A percentile compares a stretch with the other conserved stretches of the same genome.
phyloP scores from a whole-genome alignment of 2,888 invertebrate genomes.

The Corythucha ciliata region DNA sequence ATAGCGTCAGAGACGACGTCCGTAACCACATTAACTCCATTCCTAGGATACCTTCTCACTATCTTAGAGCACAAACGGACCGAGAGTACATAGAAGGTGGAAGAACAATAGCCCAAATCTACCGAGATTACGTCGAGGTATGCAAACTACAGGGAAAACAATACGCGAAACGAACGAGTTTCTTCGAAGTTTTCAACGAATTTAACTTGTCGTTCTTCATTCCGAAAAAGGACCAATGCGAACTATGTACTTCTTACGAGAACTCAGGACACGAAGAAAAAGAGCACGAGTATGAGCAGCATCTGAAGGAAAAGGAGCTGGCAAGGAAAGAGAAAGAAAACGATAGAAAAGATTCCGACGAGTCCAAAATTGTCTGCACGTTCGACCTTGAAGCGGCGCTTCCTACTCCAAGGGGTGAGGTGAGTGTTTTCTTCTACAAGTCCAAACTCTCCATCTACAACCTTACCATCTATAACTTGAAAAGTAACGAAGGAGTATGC shows the following conservation, averaged over 20 bases:
- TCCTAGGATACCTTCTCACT: constrained; percentile 23
- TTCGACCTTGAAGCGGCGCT: constrained; percentile 11
- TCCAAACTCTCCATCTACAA: constrained; percentile 8
- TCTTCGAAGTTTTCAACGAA: constrained; percentile 15
- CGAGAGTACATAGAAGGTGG: constrained; percentile 12
- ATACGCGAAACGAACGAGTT: neutral
- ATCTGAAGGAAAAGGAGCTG: no score
- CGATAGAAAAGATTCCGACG: no score
- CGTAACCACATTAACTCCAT: constrained; percentile 15
- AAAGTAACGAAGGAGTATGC: constrained; percentile 18
- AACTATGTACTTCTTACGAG: constrained; percentile 3
- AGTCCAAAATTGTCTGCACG: constrained; percentile 8
- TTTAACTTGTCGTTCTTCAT: constrained; percentile 10
- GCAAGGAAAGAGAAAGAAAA: no score
- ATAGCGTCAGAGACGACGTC: neutral
- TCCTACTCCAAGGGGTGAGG: constrained; percentile 2
- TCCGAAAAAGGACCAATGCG: constrained; percentile 17
- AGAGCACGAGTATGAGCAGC: neutral
- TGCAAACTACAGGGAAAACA: neutral
- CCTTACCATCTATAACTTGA: constrained; percentile 9
- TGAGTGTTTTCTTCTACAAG: constrained; percentile 8
- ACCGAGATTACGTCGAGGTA: constrained; percentile 6
- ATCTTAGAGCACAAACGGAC: constrained; percentile 13
- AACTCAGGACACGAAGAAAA: neutral
- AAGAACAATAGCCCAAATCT: constrained; percentile 10